Evolutionary conservation across 1,140 invertebrate species (phyloP).

Genomic region (Ylistrum balloti): DNA sequence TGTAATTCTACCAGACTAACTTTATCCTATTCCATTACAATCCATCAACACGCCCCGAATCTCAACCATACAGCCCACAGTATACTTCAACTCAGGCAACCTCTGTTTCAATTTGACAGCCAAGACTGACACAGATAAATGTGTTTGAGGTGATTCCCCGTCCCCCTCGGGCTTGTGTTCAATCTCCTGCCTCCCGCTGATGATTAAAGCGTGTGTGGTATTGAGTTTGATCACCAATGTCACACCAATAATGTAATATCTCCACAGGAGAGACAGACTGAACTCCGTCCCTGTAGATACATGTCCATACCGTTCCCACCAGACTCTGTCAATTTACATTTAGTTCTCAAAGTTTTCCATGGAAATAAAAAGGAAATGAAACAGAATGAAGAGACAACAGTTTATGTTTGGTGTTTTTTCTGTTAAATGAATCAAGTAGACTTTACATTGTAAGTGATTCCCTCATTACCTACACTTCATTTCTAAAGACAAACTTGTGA

Average conservation of each 20-base stretch:
- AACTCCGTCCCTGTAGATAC: background rate
- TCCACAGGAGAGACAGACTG: background rate
- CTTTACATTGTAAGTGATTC: no score
- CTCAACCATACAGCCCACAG: background rate
- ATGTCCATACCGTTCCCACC: background rate
- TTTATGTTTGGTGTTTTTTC: no score
- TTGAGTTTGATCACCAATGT: background rate
- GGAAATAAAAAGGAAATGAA: background rate
- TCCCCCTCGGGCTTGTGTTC: background rate
- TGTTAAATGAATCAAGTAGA: no score
- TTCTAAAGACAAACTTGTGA: no score
- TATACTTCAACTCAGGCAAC: background rate
- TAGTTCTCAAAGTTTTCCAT: background rate
- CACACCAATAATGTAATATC: conserved; percentile 1
- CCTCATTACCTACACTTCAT: background rate
- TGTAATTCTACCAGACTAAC: background rate
- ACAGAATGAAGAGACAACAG: background rate
- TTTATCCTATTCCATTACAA: background rate
- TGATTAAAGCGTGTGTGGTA: background rate
- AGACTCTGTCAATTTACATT: background rate
- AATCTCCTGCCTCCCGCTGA: background rate
- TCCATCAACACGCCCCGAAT: background rate
- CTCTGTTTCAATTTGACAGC: conserved; percentile 23
- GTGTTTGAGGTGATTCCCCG: background rate
- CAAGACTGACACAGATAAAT: background rate